Percentiles rank a stretch among this genome's conserved stretches.
These are phyloP conservation scores for Dallia pectoralis DNA, from an alignment of 2,797 vertebrate genomes.

Conservation along the genomic window DNA sequence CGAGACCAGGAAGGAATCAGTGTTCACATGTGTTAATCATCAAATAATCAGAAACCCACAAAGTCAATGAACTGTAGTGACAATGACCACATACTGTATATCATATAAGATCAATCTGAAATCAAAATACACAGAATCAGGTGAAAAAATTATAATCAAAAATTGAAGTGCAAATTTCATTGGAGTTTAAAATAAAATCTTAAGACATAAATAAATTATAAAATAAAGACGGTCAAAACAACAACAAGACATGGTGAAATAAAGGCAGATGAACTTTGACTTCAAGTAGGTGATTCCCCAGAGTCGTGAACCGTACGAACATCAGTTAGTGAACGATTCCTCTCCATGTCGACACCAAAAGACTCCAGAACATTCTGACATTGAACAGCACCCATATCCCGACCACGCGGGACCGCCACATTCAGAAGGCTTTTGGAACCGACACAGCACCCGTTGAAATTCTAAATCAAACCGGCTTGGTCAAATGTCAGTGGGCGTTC, in stretches of 20 bases:
- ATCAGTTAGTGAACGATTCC: conserved; percentile 18
- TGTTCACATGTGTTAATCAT: conserved; percentile 73
- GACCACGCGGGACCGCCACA: conserved; percentile 20
- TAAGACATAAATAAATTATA: conserved; percentile 82
- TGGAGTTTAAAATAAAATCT: conserved; percentile 93
- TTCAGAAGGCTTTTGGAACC: conserved; percentile 27
- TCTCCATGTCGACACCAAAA: conserved; percentile 42
- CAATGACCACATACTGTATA: conserved; percentile 53
- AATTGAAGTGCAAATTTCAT: conserved; percentile 97
- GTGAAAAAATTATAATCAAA: conserved; percentile 69
- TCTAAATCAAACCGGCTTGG: conserved; percentile 47
- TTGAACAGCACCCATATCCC: conserved; percentile 12
- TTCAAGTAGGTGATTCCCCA: conserved; percentile 87
- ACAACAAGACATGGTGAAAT: conserved; percentile 61
- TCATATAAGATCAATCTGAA: conserved; percentile 47
- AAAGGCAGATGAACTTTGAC: conserved; percentile 83
- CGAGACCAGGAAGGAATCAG: conserved; percentile 64
- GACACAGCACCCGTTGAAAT: conserved; percentile 37
- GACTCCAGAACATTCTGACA: conserved; percentile 19
- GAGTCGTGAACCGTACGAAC: conserved; percentile 40
- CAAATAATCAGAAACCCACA: conserved; percentile 74
- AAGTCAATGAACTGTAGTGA: conserved; percentile 63
- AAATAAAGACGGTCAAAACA: conserved; percentile 76
- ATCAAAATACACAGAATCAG: conserved; percentile 53
- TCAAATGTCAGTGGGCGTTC: conserved; percentile 30